Conservation (phyloP, 2,113 vertebrate species). For the Diphyllodes magnificus region DNA sequence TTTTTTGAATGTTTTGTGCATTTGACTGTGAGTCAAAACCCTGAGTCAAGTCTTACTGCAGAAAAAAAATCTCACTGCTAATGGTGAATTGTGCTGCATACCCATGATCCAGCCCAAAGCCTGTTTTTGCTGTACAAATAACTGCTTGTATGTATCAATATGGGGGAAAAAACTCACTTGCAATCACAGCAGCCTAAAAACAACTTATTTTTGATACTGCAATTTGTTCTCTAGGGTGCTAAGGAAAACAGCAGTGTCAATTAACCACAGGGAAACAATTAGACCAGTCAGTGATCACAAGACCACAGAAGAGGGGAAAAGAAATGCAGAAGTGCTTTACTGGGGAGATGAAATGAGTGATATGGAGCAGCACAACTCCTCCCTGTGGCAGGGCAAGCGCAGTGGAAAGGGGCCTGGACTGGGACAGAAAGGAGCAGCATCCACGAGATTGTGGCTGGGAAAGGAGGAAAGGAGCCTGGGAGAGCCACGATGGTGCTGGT, state of each 20-base stretch:
- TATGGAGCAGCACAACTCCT: background rate
- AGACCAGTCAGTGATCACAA: background rate
- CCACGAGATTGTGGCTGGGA: accelerated
- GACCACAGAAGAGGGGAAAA: background rate
- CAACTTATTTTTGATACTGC: background rate
- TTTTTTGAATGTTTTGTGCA: background rate
- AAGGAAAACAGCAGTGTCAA: background rate
- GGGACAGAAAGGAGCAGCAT: background rate
- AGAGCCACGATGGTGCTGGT: background rate
- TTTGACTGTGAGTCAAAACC: background rate
- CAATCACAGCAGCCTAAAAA: background rate
- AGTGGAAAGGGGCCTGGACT: background rate
- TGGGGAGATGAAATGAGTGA: background rate
- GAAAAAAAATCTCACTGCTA: background rate
- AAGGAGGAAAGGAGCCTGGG: background rate
- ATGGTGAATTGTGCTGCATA: accelerated
- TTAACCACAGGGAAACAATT: background rate
- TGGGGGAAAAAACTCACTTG: background rate
- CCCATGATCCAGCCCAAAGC: background rate
- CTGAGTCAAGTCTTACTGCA: background rate
- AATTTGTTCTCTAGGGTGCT: background rate
- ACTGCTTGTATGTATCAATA: background rate
- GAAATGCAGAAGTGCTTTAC: background rate
- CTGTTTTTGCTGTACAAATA: background rate
- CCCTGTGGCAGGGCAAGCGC: accelerated